These are phyloP conservation scores for Myripristis murdjan DNA, from an alignment of 2,797 vertebrate genomes.

Conservation along the genomic window DNA sequence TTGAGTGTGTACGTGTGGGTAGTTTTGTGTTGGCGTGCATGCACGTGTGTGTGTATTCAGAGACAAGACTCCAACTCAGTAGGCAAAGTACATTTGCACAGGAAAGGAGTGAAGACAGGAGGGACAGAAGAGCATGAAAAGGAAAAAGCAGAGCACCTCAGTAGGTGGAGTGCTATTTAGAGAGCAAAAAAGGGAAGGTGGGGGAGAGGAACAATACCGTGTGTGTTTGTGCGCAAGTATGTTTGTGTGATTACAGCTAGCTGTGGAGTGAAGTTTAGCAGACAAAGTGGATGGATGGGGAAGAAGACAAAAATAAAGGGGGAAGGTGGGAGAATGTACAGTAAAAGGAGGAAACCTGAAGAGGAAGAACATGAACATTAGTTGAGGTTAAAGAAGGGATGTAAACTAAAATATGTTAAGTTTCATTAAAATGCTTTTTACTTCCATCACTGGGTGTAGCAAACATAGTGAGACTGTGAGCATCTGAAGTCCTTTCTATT, in stretches of 20 bases:
- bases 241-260: neutral
- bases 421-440: too few relatives aligned
- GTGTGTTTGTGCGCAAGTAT: constrained; percentile 1
- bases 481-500: too few relatives aligned
- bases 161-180: neutral
- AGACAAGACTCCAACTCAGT: constrained; percentile 36
- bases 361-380: too few relatives aligned
- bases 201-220: neutral
- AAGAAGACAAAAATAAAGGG: neutral
- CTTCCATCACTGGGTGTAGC: too few relatives aligned
- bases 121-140: constrained; percentile 18
- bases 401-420: too few relatives aligned
- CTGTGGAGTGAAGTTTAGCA: neutral
- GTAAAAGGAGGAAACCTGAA: too few relatives aligned
- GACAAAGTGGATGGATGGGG: neutral
- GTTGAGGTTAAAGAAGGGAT: too few relatives aligned
- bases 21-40: neutral
- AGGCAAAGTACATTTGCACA: constrained; percentile 40
- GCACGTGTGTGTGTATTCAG: constrained; percentile 22
- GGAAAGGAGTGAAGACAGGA: constrained; percentile 9
- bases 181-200: neutral
- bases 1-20: constrained; percentile 12
- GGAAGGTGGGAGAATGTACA: neutral
- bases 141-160: constrained; percentile 4
- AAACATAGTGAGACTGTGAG: too few relatives aligned